Evolutionary conservation across 92 coral and sea anemone genomes (phyloP).

Genomic region (Phymanthus crucifer): DNA sequence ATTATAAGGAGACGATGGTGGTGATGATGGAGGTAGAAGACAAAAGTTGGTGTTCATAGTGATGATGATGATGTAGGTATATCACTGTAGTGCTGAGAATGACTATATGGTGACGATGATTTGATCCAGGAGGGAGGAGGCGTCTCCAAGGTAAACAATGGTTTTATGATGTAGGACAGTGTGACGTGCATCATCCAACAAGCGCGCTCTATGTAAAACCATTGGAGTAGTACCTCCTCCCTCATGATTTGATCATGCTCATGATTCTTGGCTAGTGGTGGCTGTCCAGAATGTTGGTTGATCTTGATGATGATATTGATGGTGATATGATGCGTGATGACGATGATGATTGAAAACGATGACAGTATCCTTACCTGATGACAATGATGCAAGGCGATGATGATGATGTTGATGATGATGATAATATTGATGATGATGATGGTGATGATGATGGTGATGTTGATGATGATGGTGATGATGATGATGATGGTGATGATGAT

Average conservation of each 20-base stretch:
- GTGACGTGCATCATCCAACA: no score
- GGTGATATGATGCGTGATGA: not conserved
- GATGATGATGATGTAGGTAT: not conserved
- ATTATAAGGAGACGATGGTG: not conserved
- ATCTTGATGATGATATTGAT: not conserved
- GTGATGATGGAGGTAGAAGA: not conserved
- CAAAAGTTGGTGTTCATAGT: not conserved
- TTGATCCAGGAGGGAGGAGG: no score
- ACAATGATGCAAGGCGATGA: not conserved
- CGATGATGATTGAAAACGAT: not conserved
- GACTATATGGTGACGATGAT: no score
- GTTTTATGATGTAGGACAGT: no score
- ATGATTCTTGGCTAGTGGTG: no score
- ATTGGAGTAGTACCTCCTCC: no score
- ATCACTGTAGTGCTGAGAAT: no score
- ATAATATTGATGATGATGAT: not conserved
- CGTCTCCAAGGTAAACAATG: no score
- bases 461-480: not conserved
- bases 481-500: not conserved
- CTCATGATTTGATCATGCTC: no score
- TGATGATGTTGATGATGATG: not conserved
- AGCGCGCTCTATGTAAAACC: no score
- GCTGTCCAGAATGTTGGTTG: not conserved
- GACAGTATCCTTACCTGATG: not conserved
- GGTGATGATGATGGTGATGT: not conserved